phyloP scores from a whole-genome alignment of 2,888 invertebrate species.

The Trilocha varians region DNA sequence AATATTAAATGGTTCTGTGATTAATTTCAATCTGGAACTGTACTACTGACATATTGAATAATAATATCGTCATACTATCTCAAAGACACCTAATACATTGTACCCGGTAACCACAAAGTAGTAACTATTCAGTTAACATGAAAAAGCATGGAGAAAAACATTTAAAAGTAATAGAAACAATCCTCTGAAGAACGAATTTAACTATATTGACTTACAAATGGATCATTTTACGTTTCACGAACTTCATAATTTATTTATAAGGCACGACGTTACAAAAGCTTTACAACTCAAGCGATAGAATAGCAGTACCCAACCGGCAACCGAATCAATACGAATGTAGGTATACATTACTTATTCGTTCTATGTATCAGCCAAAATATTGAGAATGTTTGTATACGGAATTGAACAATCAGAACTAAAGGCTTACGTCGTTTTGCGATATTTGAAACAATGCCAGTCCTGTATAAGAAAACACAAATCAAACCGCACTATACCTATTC shows the following conservation, averaged over 20 bases:
- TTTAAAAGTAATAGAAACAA: no score
- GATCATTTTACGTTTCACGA: background rate
- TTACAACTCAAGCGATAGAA: conserved; percentile 2
- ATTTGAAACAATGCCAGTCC: conserved; percentile 55
- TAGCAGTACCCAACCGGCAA: background rate
- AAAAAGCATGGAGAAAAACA: background rate
- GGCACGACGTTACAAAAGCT: conserved; percentile 1
- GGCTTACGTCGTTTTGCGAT: conserved; percentile 55
- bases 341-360: conserved; percentile 33
- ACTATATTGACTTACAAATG: background rate
- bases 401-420: conserved; percentile 43
- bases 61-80: background rate
- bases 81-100: background rate
- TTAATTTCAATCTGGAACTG: conserved; percentile 21
- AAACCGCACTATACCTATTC: conserved; percentile 38
- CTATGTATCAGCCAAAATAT: conserved; percentile 46
- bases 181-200: background rate
- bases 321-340: conserved; percentile 28
- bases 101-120: background rate
- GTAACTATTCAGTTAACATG: background rate
- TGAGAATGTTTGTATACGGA: conserved; percentile 47
- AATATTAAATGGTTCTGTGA: conserved; percentile 12
- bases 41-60: background rate
- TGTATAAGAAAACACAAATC: conserved; percentile 61
- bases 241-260: conserved; percentile 7